phyloP scores from a whole-genome alignment of 2,888 invertebrate species.

The Podabrus alpinus region DNA sequence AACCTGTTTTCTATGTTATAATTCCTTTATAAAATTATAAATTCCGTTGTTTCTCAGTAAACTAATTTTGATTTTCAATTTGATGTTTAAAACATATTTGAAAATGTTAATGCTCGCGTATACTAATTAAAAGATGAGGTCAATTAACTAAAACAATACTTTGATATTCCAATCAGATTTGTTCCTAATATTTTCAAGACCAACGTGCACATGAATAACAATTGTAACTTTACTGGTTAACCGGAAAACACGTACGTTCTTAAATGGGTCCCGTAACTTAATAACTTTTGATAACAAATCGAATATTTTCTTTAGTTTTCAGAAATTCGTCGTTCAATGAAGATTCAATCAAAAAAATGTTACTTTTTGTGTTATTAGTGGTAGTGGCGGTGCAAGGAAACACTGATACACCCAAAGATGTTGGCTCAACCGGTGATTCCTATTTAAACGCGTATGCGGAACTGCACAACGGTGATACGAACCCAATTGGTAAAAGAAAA shows the following conservation, averaged over 20 bases:
- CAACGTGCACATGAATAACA: constrained; percentile 27
- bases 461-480: constrained; percentile 59
- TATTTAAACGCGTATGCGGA: constrained; percentile 69
- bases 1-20: too few relatives aligned
- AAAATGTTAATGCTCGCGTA: background rate
- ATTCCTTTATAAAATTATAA: too few relatives aligned
- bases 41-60: background rate
- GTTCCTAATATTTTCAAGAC: constrained; percentile 30
- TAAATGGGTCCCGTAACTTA: constrained; percentile 21
- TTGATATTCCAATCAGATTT: constrained; percentile 6
- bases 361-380: constrained; percentile 41
- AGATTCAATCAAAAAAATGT: background rate
- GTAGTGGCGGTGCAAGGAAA: background rate
- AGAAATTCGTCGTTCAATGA: constrained; percentile 1
- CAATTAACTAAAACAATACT: background rate
- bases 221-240: constrained; percentile 34
- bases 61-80: background rate
- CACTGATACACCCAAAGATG: constrained; percentile 43
- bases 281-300: constrained; percentile 4
- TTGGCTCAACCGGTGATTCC: constrained; percentile 55
- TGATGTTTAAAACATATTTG: background rate
- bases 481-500: constrained; percentile 56
- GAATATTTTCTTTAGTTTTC: constrained; percentile 32
- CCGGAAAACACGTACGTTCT: constrained; percentile 27
- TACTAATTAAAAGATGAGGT: background rate